Conservation (phyloP, 1,140 invertebrate genomes). For the Orussus abietinus region DNA sequence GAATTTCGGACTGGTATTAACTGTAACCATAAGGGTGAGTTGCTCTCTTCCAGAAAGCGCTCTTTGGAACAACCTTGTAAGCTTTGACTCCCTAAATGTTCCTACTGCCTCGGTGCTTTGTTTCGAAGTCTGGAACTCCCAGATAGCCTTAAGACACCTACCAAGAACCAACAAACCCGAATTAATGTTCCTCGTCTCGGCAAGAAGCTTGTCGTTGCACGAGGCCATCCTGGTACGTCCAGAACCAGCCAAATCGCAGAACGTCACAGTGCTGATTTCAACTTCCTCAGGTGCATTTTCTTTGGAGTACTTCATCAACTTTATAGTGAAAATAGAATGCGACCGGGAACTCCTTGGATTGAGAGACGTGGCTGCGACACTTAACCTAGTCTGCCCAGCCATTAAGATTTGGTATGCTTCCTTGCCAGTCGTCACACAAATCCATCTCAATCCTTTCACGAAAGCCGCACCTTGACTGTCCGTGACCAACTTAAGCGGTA, state of each 20-base stretch:
- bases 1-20: constrained; percentile 61
- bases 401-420: constrained; percentile 75
- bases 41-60: constrained; percentile 61
- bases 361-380: constrained; percentile 70
- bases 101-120: constrained; percentile 35
- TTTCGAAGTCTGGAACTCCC: constrained; percentile 25
- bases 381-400: constrained; percentile 71
- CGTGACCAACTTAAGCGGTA: constrained; percentile 55
- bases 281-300: constrained; percentile 25
- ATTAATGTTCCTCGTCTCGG: constrained; percentile 85
- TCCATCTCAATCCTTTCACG: constrained; percentile 69
- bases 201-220: constrained; percentile 67
- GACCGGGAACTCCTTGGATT: constrained; percentile 79
- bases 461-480: constrained; percentile 65
- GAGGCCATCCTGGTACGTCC: constrained; percentile 74
- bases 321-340: constrained; percentile 81
- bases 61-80: constrained; percentile 58
- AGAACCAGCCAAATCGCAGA: constrained; percentile 86
- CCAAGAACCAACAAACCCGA: constrained; percentile 79
- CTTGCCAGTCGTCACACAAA: constrained; percentile 67
- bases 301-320: constrained; percentile 56
- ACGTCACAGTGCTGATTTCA: constrained; percentile 54
- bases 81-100: constrained; percentile 69
- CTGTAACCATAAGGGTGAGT: constrained; percentile 73
- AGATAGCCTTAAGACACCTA: constrained; percentile 70